Evolutionary conservation across 2,888 invertebrate species (phyloP), one percentile per base, ranked within the genome.

Genomic region (Cantharis rufa): DNA sequence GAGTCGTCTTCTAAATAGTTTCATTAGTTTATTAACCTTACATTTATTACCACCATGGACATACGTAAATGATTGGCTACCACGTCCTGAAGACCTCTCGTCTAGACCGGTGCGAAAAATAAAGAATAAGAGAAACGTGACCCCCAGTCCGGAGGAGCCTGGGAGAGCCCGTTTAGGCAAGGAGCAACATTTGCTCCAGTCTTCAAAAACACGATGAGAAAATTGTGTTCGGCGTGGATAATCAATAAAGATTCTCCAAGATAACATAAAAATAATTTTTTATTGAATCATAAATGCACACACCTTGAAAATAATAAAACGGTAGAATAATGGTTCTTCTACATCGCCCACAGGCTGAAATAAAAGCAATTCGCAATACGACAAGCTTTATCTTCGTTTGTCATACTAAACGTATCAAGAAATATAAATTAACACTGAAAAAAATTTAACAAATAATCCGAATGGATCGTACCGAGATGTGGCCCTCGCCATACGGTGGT

Each of bases 1-100:
- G 24, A 75, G 70, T 71, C 75, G 71, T 21, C 68, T 66, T 75
- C 66, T 71, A 75, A 75, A 71, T 68, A 75, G 71, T 71, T 21
- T 64, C 66, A 68, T 71, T 71, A 68, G 71, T 71, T 75, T 75
- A 75, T 75, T 75, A 75, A 71, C 75, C 75, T 71, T 75, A 62
- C 15, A 68, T 71, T 71, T 68, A 71, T 75, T 71, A 63, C 48
- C 32, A 13, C 75, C 69, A 66, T 71, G 68, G 71, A 21, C 18
- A n/a, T 48, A 70, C 15, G 18, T 48, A 70, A 74, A 32, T 74
- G 70, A 74, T 74, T 64, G 66, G 71, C 27, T 62, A 69, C 15
- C 64, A 62, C 48, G 16, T 75, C 21, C 21, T 66, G 21, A 66
- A 66, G 21, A 66, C 11, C n/a, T 21, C 11, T 21, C 21, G 72